Evolutionary conservation across 2,888 invertebrate genomes (phyloP).

Genomic region (Eulithis prunata): DNA sequence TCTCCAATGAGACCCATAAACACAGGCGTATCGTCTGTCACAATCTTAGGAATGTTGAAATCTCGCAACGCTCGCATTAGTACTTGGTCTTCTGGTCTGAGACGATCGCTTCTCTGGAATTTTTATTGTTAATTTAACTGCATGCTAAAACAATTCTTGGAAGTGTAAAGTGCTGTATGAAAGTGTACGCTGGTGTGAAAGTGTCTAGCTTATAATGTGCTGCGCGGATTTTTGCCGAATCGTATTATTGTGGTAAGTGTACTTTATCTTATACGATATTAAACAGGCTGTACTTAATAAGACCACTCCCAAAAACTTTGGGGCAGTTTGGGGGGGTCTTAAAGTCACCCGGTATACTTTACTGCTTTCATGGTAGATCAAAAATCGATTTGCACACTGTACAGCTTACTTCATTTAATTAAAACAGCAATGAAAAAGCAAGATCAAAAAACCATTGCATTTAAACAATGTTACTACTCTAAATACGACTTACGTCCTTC

Average conservation of each 20-base stretch:
- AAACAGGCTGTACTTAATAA: no score
- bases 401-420: constrained; percentile 1
- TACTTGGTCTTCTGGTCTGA: constrained; percentile 95
- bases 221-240: no score
- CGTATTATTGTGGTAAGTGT: no score
- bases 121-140: neutral
- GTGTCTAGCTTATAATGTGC: neutral
- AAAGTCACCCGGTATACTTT: no score
- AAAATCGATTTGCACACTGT: neutral
- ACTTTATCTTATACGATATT: no score
- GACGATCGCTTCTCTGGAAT: constrained; percentile 87
- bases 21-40: constrained; percentile 95
- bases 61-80: constrained; percentile 96
- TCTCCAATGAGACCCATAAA: constrained; percentile 98
- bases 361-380: neutral
- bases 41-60: constrained; percentile 97
- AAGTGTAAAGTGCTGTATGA: neutral
- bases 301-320: no score
- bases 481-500: constrained; percentile 23
- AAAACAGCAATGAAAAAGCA: constrained; percentile 4
- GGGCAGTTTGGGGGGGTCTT: no score
- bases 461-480: constrained; percentile 12
- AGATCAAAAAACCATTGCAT: neutral
- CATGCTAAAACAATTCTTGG: neutral
- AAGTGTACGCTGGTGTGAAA: neutral